These are phyloP conservation scores for Protobothrops mucrosquamatus DNA, from an alignment of 2,113 vertebrate genomes.

Conservation along the genomic window DNA sequence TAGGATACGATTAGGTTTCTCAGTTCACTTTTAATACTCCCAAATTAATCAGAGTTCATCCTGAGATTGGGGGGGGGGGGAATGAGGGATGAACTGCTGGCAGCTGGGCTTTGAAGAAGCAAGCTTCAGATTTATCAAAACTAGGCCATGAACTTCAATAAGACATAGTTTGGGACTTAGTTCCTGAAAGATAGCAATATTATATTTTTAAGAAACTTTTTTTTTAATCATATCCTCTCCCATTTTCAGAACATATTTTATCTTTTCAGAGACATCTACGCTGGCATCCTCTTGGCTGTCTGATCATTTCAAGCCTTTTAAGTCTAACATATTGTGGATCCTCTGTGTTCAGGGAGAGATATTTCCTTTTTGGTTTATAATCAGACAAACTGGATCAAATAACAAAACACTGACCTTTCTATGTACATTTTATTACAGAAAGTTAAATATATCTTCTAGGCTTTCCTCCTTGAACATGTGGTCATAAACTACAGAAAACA, in stretches of 20 bases:
- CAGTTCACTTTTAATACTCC: neutral
- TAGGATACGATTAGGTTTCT: neutral
- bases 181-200: neutral
- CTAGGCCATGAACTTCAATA: neutral
- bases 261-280: neutral
- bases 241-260: neutral
- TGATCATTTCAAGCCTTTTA: neutral
- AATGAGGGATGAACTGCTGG: neutral
- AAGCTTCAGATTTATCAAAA: neutral
- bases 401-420: neutral
- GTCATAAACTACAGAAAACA: neutral
- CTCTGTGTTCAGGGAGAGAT: neutral
- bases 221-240: neutral
- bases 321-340: neutral
- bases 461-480: neutral
- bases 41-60: neutral
- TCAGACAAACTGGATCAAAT: neutral
- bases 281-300: neutral
- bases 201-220: neutral
- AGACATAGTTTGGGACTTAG: neutral
- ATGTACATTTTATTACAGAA: neutral
- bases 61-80: neutral
- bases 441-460: neutral
- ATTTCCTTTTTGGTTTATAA: neutral
- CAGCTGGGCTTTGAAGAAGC: neutral